Base-by-base conservation (phyloP, 1,140 invertebrate genomes). In the Trachelipus rathkii region DNA sequence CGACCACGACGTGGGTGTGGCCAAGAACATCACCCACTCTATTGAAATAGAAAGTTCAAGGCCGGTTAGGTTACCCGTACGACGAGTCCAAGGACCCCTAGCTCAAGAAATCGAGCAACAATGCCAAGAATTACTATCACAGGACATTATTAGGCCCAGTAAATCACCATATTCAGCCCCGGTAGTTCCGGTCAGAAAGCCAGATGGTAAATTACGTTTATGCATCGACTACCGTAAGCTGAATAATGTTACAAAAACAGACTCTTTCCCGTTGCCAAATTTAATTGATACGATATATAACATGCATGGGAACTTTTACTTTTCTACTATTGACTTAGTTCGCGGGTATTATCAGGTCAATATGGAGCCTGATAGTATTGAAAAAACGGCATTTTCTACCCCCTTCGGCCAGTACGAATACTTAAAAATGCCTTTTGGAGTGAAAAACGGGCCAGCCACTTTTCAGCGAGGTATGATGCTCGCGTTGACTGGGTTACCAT, bases 221-320 rank as follows among this genome's bases (percentile, higher is more conserved):
- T 68, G 77, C 23, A 45, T 75, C 0, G 50, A 24, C 70, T 76
- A 71, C 43, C 0, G 3, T 5, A 3, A 15, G 21, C 11, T 71
- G 69, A 71, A 71, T 23, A 11, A 71, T 23, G 69, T 71, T 5
- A 71, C 69, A 3, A 71, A 23, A 71, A 10, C 3, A 15, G 11
- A 71, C 8, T 24, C 11, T 71, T 71, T 23, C 10, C 69, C 3
- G n/a, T 24, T 71, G 3, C 69, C 10, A 23, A 71, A 71, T 21
- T 21, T 71, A 8, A 71, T n/a, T n/a, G n/a, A n/a, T n/a, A n/a
- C 4, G 13, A 21, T 71, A 24, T 71, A 71, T 23, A 71, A 71
- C 8, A 43, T 43, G 11, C 4, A 71, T 71, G 43, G 43, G 8
- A 21, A 2, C 4, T 2, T 5, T 1, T 71, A 23, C 10, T 71